These are phyloP conservation scores for Galaxias olidus DNA, from an alignment of 2,797 vertebrate species.

Conservation along the genomic window DNA sequence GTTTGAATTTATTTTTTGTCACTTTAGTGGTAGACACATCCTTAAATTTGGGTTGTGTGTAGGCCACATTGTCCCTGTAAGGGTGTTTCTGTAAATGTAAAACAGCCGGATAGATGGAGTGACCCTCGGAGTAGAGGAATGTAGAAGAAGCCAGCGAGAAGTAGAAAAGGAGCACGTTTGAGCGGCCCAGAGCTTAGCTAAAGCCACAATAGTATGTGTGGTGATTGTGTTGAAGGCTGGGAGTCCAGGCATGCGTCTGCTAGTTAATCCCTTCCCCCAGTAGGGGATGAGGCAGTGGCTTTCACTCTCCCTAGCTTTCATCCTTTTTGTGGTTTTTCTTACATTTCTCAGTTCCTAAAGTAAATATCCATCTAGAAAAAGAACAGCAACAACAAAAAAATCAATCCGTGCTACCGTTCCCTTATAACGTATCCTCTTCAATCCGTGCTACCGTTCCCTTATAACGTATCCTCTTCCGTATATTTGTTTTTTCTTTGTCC, in stretches of 20 bases:
- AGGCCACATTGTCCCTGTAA: too few relatives aligned
- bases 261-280: constrained; percentile 57
- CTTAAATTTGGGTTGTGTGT: too few relatives aligned
- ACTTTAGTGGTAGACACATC: too few relatives aligned
- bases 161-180: constrained; percentile 42
- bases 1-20: too few relatives aligned
- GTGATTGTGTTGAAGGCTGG: constrained; percentile 72
- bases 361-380: constrained; percentile 63
- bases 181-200: constrained; percentile 66
- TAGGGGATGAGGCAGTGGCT: constrained; percentile 61
- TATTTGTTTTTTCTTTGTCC: constrained; percentile 49
- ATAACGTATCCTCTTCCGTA: constrained; percentile 31
- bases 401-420: constrained; percentile 57
- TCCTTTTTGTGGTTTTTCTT: constrained; percentile 56
- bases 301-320: constrained; percentile 61
- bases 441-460: constrained; percentile 51
- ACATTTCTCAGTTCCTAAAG: constrained; percentile 68
- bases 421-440: constrained; percentile 66
- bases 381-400: constrained; percentile 36
- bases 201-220: constrained; percentile 75
- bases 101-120: constrained; percentile 28
- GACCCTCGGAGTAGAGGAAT: constrained; percentile 29
- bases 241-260: constrained; percentile 48
- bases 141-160: constrained; percentile 34
- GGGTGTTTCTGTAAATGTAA: background rate